Base-by-base conservation (phyloP, 37 sponge, comb jelly and placozoan species). In the Geodia barretti region DNA sequence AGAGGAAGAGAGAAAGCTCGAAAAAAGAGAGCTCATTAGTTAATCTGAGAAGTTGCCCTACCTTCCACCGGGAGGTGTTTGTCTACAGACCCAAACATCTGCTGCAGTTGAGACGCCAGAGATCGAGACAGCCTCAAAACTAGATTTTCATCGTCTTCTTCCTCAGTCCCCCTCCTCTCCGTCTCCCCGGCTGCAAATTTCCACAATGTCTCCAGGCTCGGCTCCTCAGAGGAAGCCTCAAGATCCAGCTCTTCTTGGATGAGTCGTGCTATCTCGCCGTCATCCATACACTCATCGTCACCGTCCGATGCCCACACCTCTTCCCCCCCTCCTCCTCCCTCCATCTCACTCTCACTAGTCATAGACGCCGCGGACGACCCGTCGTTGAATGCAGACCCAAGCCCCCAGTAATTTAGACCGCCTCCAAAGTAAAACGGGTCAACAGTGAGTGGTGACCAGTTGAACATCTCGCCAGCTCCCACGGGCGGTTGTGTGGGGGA, bases 41-140 rank as follows among this genome's bases (percentile, higher is more conserved):
- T n/a, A n/a, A n/a, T n/a, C n/a, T n/a, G n/a, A n/a, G n/a, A n/a
- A n/a, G n/a, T n/a, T n/a, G n/a, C n/a, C n/a, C n/a, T 60, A 89
- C 84, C 90, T 78, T 24, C 68, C 40, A 67, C 33, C 7, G 68
- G 79, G 0, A 88, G 67, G 25, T 78, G 54, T 8, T 68, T 20
- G 28, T 74, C 54, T 0, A 92, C 80, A 28, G 88, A 68, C 0
- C 92, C 92, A 92, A 77, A 92, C 77, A 88, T 26, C 7, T 71
- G 35, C 63, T 92, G 89, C 58, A 92, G 78, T 41, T 84, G 81
- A 21, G 36, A 30, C 0, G 89, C 92, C 3, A 92, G 74, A 23
- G 88, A 80, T 1, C 66, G 41, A 2, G 85, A 63, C 42, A 92
- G 73, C 34, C 30, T 79, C 80, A 92, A 34, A 17, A 78, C 72